Percentiles rank a stretch among this genome's conserved stretches.
Evolutionary conservation across 2,113 vertebrate species (phyloP).

Genomic region (Panurus biarmicus): DNA sequence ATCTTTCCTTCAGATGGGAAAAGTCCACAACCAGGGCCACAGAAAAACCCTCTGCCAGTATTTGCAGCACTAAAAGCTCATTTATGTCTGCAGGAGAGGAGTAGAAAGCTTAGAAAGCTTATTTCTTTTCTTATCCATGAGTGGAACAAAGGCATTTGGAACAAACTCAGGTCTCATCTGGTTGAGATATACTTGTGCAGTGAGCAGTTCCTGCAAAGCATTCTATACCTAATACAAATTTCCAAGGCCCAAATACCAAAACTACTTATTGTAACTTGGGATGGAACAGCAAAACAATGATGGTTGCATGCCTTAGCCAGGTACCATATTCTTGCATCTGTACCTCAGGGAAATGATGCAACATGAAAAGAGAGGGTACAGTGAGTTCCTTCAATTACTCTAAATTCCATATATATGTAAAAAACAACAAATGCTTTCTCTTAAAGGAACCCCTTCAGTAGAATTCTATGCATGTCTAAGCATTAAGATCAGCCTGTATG

Average conservation of each 20-base stretch:
- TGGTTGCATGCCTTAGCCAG: neutral
- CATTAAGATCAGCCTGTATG: neutral
- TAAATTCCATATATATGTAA: neutral
- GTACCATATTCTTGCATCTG: neutral
- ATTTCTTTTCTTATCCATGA: neutral
- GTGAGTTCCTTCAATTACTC: neutral
- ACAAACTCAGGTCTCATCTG: neutral
- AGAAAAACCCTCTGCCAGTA: neutral
- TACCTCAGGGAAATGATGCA: neutral
- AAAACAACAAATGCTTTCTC: neutral
- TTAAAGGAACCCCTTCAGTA: neutral
- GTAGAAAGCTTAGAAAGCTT: neutral
- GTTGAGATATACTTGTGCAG: neutral
- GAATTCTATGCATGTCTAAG: neutral
- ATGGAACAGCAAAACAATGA: neutral
- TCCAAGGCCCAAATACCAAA: neutral
- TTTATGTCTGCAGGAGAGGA: neutral
- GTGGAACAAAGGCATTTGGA: neutral
- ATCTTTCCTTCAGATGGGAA: neutral
- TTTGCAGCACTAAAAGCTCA: neutral
- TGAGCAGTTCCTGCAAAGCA: neutral
- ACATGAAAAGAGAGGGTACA: neutral
- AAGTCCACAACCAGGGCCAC: neutral
- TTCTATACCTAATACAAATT: neutral
- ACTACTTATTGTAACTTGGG: neutral